Base-by-base conservation (phyloP, 1,140 invertebrate species). In the Drosophila pachea region DNA sequence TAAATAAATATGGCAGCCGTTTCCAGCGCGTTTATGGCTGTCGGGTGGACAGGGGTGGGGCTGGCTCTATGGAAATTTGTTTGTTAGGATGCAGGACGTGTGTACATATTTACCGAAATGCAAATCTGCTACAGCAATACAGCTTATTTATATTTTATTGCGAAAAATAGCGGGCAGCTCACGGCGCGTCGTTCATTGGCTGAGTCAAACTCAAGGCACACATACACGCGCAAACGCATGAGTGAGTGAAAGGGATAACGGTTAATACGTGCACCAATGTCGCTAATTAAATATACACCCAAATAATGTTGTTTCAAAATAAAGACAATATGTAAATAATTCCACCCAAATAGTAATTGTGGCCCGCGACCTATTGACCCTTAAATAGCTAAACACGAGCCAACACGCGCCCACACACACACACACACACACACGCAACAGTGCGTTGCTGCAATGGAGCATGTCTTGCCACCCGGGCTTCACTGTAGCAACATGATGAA, bases 241-340 rank as follows among this genome's bases (percentile, higher is more conserved):
- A 62, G 56, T 9, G 36, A 8, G 54, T 32, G 29, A 16, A 16
- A n/a, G 33, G 48, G 32, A 16, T 36, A 60, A 64, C 47, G 68
- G 76, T 29, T 76, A 86, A 81, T 86, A 75, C 74, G 86, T 72
- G 73, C n/a, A n/a, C n/a, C n/a, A 72, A 86, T 81, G 77, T 81
- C 76, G 68, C 68, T 86, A 81, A 86, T 86, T 81, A 81, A 82
- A 86, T 74, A 81, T 68, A 74, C 50, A 81, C 81, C 49, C 49
- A 62, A 66, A 79, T 76, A 53, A 68, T 67, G 70, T 70, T 69
- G 69, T 53, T 61, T 60, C 60, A 69, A 76, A 73, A 79, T 81
- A 81, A 60, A 67, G 78, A 60, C 60, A 74, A 67, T 82, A 81
- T 82, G 78, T 81, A 81, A 81, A 82, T 82, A 81, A 74, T 69